Evolutionary conservation across 92 coral and sea anemone genomes (phyloP).

Genomic region (Metridium senile): DNA sequence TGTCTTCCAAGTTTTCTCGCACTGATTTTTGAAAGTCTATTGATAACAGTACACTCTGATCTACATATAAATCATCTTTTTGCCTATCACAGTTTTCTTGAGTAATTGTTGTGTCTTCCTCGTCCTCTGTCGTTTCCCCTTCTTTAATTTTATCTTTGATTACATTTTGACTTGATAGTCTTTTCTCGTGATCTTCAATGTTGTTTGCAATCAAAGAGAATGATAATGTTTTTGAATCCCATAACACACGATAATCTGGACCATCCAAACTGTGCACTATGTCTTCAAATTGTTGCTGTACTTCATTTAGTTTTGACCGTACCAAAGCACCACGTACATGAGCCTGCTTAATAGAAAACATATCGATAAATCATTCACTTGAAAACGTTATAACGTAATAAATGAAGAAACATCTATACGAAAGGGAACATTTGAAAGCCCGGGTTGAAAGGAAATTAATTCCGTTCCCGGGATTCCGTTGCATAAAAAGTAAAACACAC

Average conservation of each 20-base stretch:
- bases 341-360: too few relatives aligned
- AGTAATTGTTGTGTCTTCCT: constrained; percentile 2
- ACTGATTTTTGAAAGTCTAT: not conserved
- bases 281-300: constrained; percentile 64
- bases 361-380: too few relatives aligned
- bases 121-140: not conserved
- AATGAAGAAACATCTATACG: too few relatives aligned
- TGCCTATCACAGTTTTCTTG: not conserved
- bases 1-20: not conserved
- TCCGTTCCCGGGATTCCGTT: too few relatives aligned
- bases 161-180: not conserved
- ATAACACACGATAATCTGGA: not conserved
- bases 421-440: too few relatives aligned
- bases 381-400: too few relatives aligned
- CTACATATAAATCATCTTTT: not conserved
- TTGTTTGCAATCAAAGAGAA: not conserved
- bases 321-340: constrained; percentile 67
- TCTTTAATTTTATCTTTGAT: not conserved
- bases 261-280: constrained; percentile 61
- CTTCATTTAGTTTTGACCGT: constrained; percentile 60
- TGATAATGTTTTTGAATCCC: constrained; percentile 1
- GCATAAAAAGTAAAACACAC: too few relatives aligned
- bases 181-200: not conserved
- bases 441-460: too few relatives aligned
- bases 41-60: not conserved